Conservation (phyloP, 2,113 vertebrate genomes). For the Alouatta palliata region DNA sequence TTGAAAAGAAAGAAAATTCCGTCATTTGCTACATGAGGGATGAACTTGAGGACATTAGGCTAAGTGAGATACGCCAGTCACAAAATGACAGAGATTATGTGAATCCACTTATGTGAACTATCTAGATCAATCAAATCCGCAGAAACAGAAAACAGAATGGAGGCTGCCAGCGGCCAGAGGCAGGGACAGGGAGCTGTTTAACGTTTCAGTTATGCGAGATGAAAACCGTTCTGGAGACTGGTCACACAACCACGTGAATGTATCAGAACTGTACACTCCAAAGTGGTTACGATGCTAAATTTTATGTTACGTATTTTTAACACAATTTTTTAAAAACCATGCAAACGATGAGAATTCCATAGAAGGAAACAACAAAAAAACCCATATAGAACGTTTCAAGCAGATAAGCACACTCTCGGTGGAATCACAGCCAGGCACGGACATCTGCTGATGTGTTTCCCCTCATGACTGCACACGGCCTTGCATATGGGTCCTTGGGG, state of each 20-base stretch:
- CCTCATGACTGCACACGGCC: accelerated
- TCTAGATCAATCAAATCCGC: not conserved
- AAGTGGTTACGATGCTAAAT: not conserved
- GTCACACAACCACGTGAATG: accelerated
- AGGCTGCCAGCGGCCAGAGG: not conserved
- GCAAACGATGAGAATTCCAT: not conserved
- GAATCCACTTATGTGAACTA: not conserved
- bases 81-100: not conserved
- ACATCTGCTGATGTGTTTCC: accelerated
- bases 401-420: accelerated
- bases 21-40: too few species aligned
- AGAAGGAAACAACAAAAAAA: not conserved
- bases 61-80: not conserved
- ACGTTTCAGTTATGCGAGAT: not conserved
- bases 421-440: not conserved
- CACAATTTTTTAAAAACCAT: not conserved
- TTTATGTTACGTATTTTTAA: not conserved
- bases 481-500: not conserved
- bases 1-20: not conserved
- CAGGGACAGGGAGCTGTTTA: not conserved
- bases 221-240: not conserved
- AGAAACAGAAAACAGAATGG: not conserved
- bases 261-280: not conserved
- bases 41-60: not conserved
- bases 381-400: accelerated